Conservation (phyloP, 2,888 invertebrate species). For the Peribatodes rhomboidaria region DNA sequence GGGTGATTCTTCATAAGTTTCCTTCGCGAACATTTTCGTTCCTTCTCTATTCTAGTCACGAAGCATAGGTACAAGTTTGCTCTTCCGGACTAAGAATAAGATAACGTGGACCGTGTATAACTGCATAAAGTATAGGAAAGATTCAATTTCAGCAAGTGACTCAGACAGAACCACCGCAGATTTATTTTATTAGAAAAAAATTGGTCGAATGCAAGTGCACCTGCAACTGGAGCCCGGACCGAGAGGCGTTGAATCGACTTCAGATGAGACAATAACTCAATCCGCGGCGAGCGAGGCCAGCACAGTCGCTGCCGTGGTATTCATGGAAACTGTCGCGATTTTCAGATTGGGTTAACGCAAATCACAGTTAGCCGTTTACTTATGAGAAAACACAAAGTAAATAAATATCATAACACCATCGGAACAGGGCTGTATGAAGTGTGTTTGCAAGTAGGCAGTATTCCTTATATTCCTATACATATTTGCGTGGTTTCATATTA, state of each 20-base stretch:
- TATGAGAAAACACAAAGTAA: no score
- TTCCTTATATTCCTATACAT: no score
- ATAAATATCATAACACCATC: no score
- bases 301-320: neutral
- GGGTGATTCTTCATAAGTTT: slow-evolving; percentile 37
- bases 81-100: slow-evolving; percentile 38
- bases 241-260: slow-evolving; percentile 48
- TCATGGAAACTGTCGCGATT: neutral
- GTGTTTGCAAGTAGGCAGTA: no score
- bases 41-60: slow-evolving; percentile 45
- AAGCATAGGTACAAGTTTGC: slow-evolving; percentile 40
- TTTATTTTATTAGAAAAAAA: slow-evolving; percentile 35
- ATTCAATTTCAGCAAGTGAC: slow-evolving; percentile 39
- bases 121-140: slow-evolving; percentile 30
- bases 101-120: slow-evolving; percentile 37
- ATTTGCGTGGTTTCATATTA: no score
- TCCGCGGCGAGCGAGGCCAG: slow-evolving; percentile 44
- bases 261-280: slow-evolving; percentile 74
- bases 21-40: slow-evolving; percentile 29
- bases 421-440: no score
- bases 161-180: slow-evolving; percentile 15
- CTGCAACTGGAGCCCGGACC: slow-evolving; percentile 55
- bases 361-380: no score
- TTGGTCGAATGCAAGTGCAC: slow-evolving; percentile 51
- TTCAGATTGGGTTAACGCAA: no score